Percentiles rank a stretch among this genome's conserved stretches.
Evolutionary conservation across 2,113 vertebrate genomes (phyloP).

Genomic region (Indri indri): DNA sequence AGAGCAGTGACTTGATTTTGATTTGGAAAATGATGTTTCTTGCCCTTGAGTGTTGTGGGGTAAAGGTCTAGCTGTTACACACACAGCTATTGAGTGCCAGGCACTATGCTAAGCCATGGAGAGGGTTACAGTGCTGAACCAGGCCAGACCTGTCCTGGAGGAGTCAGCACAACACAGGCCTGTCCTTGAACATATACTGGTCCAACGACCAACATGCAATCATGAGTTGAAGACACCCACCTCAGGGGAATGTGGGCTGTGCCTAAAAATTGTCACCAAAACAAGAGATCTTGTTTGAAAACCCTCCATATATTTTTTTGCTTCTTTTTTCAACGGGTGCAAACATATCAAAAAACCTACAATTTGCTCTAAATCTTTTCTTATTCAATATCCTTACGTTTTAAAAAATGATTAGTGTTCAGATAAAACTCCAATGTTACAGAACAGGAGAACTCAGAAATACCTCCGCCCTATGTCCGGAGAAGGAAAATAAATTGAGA

Average conservation of each 20-base stretch:
- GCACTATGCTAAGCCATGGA: too few species aligned
- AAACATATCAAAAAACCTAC: not conserved
- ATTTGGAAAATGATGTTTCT: not conserved
- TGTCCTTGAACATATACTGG: not conserved
- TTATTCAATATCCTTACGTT: not conserved
- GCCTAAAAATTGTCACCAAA: not conserved
- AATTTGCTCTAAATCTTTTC: not conserved
- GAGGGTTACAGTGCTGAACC: rapidly evolving
- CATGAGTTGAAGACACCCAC: not conserved
- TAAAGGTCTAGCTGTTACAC: not conserved
- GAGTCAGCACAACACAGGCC: not conserved
- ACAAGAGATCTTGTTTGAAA: not conserved
- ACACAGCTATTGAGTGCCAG: rapidly evolving
- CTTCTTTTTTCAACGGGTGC: not conserved
- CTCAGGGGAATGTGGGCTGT: not conserved
- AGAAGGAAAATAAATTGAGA: slow-evolving; percentile 38
- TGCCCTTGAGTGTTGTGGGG: not conserved
- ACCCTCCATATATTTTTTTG: not conserved
- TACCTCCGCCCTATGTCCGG: not conserved
- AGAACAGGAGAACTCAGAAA: not conserved
- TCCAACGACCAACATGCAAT: not conserved
- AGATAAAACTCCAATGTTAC: not conserved
- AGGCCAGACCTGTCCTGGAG: not conserved
- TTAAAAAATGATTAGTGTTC: not conserved
- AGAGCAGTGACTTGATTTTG: not conserved